Evolutionary conservation across 2,113 vertebrate species (phyloP), one percentile per base, ranked within the genome.

Genomic region (Embiotoca jacksoni): DNA sequence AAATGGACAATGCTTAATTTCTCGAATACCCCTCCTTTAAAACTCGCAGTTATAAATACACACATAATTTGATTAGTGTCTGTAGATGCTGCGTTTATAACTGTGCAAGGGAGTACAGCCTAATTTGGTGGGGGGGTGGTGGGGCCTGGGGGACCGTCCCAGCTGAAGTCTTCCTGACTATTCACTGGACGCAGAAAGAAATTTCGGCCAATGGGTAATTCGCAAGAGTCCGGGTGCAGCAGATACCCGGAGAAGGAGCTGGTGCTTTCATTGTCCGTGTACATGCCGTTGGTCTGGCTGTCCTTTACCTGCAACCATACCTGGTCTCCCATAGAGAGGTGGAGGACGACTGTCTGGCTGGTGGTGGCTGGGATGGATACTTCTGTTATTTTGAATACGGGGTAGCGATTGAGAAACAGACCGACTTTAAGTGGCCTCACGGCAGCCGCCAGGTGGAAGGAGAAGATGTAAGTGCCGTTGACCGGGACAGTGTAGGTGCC

Each of bases 261-360:
- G 69, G 53, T 91, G 76, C 14, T 84, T 56, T 95, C 94, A 0
- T 0, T 0, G 65, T 63, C 77, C 2, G 23, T 6, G 72, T 36
- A 90, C 70, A 95, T 82, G 61, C 94, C 92, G 3, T 95, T 95
- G 57, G 55, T 91, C 4, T 0, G 1, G 0, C 0, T 0, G 55
- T 92, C 84, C 55, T 91, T 94, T 6, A 95, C 93, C 82, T 94
- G 94, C 16, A 95, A 14, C 94, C 94, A 95, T 16, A 95, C 75
- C 35, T 11, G 15, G 30, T 95, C 91, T 0, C 66, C 62, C 36
- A 2, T 23, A 0, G 0, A 1, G 10, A 95, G 89, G 53, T 91
- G 89, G 1, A 94, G 80, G 35, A 93, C 55, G 1, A 94, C 31
- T 0, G 78, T 81, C 5, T 93, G 88, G 78, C 92, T 94, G 14